Base-by-base conservation (phyloP, 2,113 vertebrate species). In the Alethe diademata region DNA sequence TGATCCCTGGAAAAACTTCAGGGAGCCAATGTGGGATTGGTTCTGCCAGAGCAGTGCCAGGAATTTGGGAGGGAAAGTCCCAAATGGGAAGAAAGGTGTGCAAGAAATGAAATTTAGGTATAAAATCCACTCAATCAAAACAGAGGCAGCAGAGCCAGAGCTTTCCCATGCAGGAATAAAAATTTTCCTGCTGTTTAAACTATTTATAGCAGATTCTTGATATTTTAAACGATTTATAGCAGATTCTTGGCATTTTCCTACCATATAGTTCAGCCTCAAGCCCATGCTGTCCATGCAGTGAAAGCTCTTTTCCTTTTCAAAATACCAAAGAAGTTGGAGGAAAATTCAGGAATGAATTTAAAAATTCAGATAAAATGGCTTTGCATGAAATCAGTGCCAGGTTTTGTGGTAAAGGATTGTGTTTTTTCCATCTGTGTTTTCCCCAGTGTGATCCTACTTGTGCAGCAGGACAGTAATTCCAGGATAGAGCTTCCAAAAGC, bases 11-110 rank as follows among this genome's bases (percentile, higher is more conserved):
- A 38, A 58, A 84, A 87, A 14, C 29, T 73, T 13, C 58, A 69
- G 56, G 64, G 31, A 60, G 14, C 35, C 40, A 26, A 0, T 0
- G 1, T 57, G 45, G 48, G 35, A 2, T 29, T 47, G 50, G 18
- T 17, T 73, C 40, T 78, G 33, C 71, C 62, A 48, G 2, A 17
- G 19, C 48, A 56, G 25, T 9, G 60, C 33, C 20, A 79, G 58
- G 35, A 8, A 17, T 36, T 47, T 10, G 19, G 71, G 29, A 29
- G 60, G 24, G 3, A 36, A 28, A 36, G 50, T 36, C 72, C 31
- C 40, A 73, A 2, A 23, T 29, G 33, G 60, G 36, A 29, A 51
- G 35, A 17, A 25, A 86, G 8, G 25, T 22, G 84, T 54, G 80
- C 31, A 51, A 61, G 50, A 48, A 86, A 48, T 61, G 2, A 19